Percentiles rank a stretch among this genome's conserved stretches.
Conservation (phyloP, 2,113 vertebrate genomes). For the Chaetodon trifascialis region DNA sequence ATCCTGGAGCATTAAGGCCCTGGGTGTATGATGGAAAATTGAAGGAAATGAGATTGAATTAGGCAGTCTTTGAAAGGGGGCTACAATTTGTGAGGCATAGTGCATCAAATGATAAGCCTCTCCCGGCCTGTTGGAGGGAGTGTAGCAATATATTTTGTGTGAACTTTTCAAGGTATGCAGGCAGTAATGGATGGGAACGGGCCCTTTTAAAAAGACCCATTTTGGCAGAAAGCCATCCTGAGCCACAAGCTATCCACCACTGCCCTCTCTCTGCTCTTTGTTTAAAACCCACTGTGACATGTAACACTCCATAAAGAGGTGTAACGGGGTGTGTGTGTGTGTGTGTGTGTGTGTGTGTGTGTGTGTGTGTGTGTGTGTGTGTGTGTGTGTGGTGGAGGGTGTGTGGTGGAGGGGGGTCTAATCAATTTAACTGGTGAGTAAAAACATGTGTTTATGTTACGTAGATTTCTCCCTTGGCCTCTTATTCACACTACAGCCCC, state of each 20-base stretch:
- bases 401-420: slow-evolving; percentile 3
- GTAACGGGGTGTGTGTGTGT: slow-evolving; percentile 16
- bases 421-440: slow-evolving; percentile 75
- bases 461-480: slow-evolving; percentile 72
- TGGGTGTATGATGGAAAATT: slow-evolving; percentile 29
- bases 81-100: slow-evolving; percentile 26
- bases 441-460: slow-evolving; percentile 72
- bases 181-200: slow-evolving; percentile 64
- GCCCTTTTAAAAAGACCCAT: slow-evolving; percentile 57
- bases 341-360: background rate
- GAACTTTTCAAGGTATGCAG: slow-evolving; percentile 71
- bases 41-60: slow-evolving; percentile 43
- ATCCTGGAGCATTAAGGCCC: slow-evolving; percentile 25
- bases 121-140: slow-evolving; percentile 20
- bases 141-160: slow-evolving; percentile 51
- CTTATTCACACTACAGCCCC: slow-evolving; percentile 76
- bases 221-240: slow-evolving; percentile 62
- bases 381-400: no score
- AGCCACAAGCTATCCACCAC: slow-evolving; percentile 69
- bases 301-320: slow-evolving; percentile 65
- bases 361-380: background rate
- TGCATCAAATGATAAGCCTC: slow-evolving; percentile 54
- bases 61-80: slow-evolving; percentile 12
- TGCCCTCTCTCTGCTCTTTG: slow-evolving; percentile 73
- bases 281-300: slow-evolving; percentile 77